Conservation (phyloP, 64 coral and sea anemone species). For the Trachythela sp. region DNA sequence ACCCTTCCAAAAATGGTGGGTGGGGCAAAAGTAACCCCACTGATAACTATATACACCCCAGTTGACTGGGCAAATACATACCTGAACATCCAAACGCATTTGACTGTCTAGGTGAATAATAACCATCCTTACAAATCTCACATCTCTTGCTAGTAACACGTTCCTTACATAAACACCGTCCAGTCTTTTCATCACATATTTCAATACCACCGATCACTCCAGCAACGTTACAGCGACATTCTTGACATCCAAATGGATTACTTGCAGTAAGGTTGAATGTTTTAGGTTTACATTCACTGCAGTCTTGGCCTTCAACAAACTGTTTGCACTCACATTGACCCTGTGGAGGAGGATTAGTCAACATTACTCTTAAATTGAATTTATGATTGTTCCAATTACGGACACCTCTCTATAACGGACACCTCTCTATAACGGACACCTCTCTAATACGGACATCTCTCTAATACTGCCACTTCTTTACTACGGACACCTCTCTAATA, state of each 20-base stretch:
- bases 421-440: too few relatives aligned
- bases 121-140: conserved; percentile 64
- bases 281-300: conserved; percentile 76
- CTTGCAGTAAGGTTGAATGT: conserved; percentile 41
- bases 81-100: conserved; percentile 90
- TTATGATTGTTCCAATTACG: too few relatives aligned
- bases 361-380: too few relatives aligned
- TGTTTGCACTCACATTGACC: conserved; percentile 95
- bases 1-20: too few relatives aligned
- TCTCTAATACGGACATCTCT: too few relatives aligned
- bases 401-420: too few relatives aligned
- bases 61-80: too few relatives aligned
- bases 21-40: too few relatives aligned
- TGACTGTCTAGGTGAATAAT: conserved; percentile 62
- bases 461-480: too few relatives aligned
- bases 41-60: too few relatives aligned
- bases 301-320: conserved; percentile 67
- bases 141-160: conserved; percentile 74
- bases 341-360: conserved; percentile 18
- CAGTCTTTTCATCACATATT: conserved; percentile 58
- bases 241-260: conserved; percentile 70
- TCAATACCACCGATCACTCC: conserved; percentile 79
- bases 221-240: conserved; percentile 66
- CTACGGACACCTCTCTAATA: too few relatives aligned
- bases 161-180: conserved; percentile 80